Percentiles rank a stretch among this genome's conserved stretches.
These are phyloP conservation scores for Menura novaehollandiae DNA, from an alignment of 2,113 vertebrate species.

Conservation along the genomic window DNA sequence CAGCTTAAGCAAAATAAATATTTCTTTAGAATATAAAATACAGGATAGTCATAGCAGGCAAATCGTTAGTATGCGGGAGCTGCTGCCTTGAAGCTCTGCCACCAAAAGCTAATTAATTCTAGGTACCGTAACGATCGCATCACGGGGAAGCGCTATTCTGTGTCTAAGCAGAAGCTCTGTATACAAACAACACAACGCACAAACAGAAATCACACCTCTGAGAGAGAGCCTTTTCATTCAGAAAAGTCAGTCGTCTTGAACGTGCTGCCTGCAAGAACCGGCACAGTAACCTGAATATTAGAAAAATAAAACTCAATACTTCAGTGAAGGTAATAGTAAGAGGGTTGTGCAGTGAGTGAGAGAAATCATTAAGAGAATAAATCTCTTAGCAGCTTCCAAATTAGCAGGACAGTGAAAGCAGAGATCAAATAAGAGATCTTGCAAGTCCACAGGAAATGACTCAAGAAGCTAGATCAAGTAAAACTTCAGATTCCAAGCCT, in stretches of 20 bases:
- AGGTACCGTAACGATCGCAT: neutral
- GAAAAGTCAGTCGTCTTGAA: conserved; percentile 2
- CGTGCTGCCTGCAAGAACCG: neutral
- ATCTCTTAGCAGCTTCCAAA: neutral
- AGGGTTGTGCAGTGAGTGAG: neutral
- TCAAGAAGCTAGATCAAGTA: neutral
- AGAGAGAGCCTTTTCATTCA: conserved; percentile 47
- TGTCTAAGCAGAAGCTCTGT: conserved; percentile 2
- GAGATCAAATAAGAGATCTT: neutral
- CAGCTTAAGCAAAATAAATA: neutral
- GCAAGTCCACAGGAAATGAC: conserved; percentile 41
- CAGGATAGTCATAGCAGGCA: neutral
- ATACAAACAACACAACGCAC: conserved; percentile 1
- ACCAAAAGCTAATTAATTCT: conserved; percentile 39
- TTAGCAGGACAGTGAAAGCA: neutral
- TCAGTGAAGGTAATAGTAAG: neutral
- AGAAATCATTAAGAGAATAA: neutral
- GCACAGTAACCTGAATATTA: neutral
- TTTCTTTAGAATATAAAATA: neutral
- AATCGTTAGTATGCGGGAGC: neutral
- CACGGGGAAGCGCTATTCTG: neutral
- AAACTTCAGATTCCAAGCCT: neutral
- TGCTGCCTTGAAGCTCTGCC: conserved; percentile 22
- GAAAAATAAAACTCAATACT: neutral
- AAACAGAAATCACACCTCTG: conserved; percentile 4